Evolutionary conservation across 2,888 invertebrate genomes (phyloP), one percentile per base, ranked within the genome.

Genomic region (Melangyna quadrimaculata): DNA sequence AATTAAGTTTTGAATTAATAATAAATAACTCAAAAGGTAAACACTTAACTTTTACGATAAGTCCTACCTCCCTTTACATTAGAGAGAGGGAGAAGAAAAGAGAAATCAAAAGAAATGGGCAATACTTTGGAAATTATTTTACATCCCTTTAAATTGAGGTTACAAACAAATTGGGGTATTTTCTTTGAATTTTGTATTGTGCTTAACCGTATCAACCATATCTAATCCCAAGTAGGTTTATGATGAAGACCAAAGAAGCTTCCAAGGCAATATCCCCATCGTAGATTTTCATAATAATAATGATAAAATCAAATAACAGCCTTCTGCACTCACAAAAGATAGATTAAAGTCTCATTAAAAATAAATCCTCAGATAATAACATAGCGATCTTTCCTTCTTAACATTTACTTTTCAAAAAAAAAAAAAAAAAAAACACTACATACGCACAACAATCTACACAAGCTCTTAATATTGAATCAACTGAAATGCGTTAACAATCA

Each of bases 401-500:
- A 12, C 43, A 45, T 24, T 37, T 14, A 6, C 17, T n/a, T 35
- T 32, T 3, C 5, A 24, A 29, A 57, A 55, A 10, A 17, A 19
- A 48, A 24, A 29, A 57, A 55, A 10, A 17, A 19, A 48, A 55
- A 67, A 14, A 48, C 14, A 24, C 19, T 12, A 43, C 8, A 61
- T n/a, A n/a, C n/a, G 24, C 9, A 59, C 22, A 59, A 48, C 27
- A 69, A 70, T 59, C 40, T 48, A 53, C 22, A 43, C 43, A 53
- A 40, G 43, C 43, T 53, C 32, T 61, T 45, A 12, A 65, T 75
- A 75, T 75, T 61, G 61, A 27, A 75, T 65, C 63, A 55, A 70
- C 70, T 63, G 10, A 74, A 74, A 69, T 43, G 45, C 70, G 70
- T 65, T 70, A 75, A 80, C 55, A 63, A 51, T 27, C 29, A 29